These are phyloP conservation scores for Stenichneumon culpator DNA, from an alignment of 2,888 invertebrate genomes.

Conservation along the genomic window DNA sequence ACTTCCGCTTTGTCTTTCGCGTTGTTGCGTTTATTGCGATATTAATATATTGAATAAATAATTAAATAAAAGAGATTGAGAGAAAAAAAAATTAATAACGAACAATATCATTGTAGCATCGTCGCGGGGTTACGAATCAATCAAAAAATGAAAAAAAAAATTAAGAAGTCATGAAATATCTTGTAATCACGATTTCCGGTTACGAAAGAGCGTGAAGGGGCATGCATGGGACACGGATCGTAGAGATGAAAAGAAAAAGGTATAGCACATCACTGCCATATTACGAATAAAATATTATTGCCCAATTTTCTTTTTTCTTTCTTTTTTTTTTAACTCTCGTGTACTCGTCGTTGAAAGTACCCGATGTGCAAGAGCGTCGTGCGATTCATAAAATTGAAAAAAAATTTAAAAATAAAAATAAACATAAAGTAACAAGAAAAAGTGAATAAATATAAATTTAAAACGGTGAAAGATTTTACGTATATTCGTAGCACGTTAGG, in stretches of 20 bases:
- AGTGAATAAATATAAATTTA: conserved; percentile 43
- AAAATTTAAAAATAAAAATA: conserved; percentile 37
- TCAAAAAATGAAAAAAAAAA: conserved; percentile 44
- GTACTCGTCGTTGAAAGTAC: conserved; percentile 55
- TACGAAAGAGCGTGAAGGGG: conserved; percentile 60
- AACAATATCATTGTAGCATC: conserved; percentile 43
- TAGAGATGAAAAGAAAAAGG: conserved; percentile 50
- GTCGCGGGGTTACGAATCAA: conserved; percentile 63
- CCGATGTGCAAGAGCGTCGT: conserved; percentile 63
- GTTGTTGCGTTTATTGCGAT: conserved; percentile 33
- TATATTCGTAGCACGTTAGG: conserved; percentile 66
- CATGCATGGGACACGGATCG: conserved; percentile 28
- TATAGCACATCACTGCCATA: conserved; percentile 75
- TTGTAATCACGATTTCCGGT: conserved; percentile 69
- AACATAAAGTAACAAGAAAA: conserved; percentile 39
- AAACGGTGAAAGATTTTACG: conserved; percentile 52
- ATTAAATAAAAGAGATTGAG: background rate
- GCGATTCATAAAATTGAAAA: conserved; percentile 49
- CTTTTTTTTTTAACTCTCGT: conserved; percentile 35
- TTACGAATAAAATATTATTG: conserved; percentile 65
- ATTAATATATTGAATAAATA: conserved; percentile 12
- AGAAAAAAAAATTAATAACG: conserved; percentile 37
- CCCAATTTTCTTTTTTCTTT: conserved; percentile 31
- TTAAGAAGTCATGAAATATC: conserved; percentile 54
- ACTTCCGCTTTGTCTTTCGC: conserved; percentile 33